Conservation (phyloP, 2,797 vertebrate species). For the Halcyon smyrnensis region DNA sequence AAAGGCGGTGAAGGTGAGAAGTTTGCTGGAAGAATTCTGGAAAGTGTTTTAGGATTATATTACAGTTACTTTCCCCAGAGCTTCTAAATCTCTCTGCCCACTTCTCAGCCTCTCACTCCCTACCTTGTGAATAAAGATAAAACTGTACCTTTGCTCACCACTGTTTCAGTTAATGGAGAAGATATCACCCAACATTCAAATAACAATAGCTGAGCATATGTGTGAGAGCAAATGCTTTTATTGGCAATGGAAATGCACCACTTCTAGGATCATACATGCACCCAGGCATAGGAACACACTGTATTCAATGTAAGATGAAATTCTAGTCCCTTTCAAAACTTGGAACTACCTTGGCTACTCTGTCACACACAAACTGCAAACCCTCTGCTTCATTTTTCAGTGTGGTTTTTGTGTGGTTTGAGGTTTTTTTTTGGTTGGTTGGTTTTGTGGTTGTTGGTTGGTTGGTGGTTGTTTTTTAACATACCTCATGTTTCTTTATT, state of each 20-base stretch:
- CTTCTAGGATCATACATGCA: neutral
- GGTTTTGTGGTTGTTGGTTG: too few relatives aligned
- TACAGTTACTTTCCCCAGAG: neutral
- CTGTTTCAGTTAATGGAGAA: neutral
- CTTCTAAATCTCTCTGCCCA: neutral
- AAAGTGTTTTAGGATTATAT: neutral
- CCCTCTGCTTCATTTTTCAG: neutral
- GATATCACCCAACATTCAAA: neutral
- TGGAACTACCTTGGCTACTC: neutral
- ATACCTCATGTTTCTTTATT: conserved; percentile 4
- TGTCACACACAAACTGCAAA: neutral
- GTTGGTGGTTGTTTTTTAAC: neutral
- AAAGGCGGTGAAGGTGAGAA: neutral
- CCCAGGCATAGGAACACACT: neutral
- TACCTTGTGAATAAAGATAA: neutral
- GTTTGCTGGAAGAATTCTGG: neutral
- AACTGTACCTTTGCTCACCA: neutral
- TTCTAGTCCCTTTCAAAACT: neutral
- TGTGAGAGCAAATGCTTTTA: neutral
- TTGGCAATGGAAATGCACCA: neutral
- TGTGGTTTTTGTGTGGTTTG: too few relatives aligned
- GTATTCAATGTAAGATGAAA: neutral
- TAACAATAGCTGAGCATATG: neutral
- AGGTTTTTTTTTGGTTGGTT: neutral
- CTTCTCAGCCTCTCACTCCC: neutral